A percentile compares a stretch with the other conserved stretches of the same genome.
Evolutionary conservation across 2,888 invertebrate species (phyloP).

Genomic region (Eupithecia inturbata): DNA sequence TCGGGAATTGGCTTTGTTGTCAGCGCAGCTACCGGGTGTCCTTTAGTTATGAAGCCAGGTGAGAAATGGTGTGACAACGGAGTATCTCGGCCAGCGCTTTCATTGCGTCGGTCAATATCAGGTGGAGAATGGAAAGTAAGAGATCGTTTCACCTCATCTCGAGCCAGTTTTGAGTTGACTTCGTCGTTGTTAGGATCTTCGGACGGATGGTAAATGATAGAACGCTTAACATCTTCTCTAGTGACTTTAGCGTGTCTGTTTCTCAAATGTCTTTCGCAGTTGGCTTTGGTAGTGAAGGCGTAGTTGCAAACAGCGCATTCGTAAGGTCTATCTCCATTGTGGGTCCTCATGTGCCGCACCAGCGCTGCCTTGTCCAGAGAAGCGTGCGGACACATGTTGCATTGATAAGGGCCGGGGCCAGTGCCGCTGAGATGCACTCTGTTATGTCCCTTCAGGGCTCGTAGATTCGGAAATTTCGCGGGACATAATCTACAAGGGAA

Average conservation of each 20-base stretch:
- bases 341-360: constrained; percentile 95
- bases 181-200: constrained; percentile 93
- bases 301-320: constrained; percentile 98
- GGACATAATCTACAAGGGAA: constrained; percentile 96
- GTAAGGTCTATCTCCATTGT: constrained; percentile 97
- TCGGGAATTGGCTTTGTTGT: constrained; percentile 71
- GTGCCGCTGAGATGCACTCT: constrained; percentile 92
- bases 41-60: constrained; percentile 74
- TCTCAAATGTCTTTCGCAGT: constrained; percentile 96
- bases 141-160: constrained; percentile 84
- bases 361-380: constrained; percentile 96
- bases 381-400: constrained; percentile 96
- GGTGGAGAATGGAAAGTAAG: constrained; percentile 83
- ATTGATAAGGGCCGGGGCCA: constrained; percentile 92
- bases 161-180: constrained; percentile 81
- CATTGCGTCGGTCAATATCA: constrained; percentile 76
- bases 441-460: constrained; percentile 96
- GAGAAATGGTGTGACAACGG: constrained; percentile 73
- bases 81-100: constrained; percentile 71
- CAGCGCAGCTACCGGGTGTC: constrained; percentile 74
- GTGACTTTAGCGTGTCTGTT: constrained; percentile 95
- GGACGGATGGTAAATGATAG: constrained; percentile 94
- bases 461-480: constrained; percentile 93
- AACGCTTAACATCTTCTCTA: constrained; percentile 94
- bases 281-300: constrained; percentile 98